Evolutionary conservation across 1,140 invertebrate genomes (phyloP).

Genomic region (Charaxes varanes): DNA sequence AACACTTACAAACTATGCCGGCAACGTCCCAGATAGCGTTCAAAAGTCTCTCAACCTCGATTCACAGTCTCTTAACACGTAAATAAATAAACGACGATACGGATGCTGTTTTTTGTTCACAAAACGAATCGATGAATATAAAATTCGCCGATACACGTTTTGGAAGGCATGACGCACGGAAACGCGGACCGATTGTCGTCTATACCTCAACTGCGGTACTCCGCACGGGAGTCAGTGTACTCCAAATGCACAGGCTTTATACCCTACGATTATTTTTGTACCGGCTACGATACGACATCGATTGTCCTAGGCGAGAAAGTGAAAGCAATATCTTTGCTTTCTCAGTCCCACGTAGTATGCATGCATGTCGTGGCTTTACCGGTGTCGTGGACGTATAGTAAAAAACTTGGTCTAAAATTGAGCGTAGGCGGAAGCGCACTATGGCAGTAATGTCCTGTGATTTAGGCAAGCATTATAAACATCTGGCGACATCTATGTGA

Average conservation of each 20-base stretch:
- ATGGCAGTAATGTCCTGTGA: constrained; percentile 23
- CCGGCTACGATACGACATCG: neutral
- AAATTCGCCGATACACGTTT: constrained; percentile 25
- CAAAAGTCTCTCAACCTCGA: constrained; percentile 4
- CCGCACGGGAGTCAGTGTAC: constrained; percentile 21
- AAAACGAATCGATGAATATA: constrained; percentile 21
- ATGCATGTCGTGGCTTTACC: neutral
- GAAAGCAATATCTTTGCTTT: neutral
- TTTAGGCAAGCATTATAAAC: constrained; percentile 19
- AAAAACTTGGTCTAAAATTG: constrained; percentile 17
- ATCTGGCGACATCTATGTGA: too few relatives aligned
- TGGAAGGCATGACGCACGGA: constrained; percentile 20
- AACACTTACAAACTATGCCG: constrained; percentile 26
- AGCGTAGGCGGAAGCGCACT: constrained; percentile 28
- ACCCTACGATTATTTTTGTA: neutral
- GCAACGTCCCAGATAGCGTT: constrained; percentile 17
- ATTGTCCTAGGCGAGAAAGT: neutral
- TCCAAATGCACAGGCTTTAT: constrained; percentile 11
- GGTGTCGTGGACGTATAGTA: neutral
- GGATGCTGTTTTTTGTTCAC: constrained; percentile 22
- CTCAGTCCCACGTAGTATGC: too few relatives aligned
- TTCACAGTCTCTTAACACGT: constrained; percentile 13
- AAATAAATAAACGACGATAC: constrained; percentile 18
- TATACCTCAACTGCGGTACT: constrained; percentile 19
- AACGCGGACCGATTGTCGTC: constrained; percentile 22